Evolutionary conservation across 2,113 vertebrate species (phyloP).

Genomic region (Dasyornis broadbenti): DNA sequence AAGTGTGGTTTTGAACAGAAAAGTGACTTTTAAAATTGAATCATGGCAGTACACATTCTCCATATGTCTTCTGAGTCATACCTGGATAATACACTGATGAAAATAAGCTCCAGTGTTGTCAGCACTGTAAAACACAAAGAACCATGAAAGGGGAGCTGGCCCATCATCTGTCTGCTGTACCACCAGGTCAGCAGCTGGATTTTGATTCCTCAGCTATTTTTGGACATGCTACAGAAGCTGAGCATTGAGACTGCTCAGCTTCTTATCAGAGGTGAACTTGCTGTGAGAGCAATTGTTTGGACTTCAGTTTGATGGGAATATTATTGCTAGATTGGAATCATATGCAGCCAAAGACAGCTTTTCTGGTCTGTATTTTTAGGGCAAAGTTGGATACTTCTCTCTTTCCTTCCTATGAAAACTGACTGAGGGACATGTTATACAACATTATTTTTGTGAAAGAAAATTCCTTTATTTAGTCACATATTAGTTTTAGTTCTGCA

Average conservation of each 20-base stretch:
- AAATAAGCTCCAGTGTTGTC: conserved; percentile 25
- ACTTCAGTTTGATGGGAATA: not conserved
- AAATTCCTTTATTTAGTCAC: not conserved
- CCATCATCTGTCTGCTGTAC: not conserved
- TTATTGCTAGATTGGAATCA: not conserved
- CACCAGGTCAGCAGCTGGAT: not conserved
- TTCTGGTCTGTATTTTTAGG: not conserved
- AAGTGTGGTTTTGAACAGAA: conserved; percentile 27
- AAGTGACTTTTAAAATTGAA: conserved; percentile 45
- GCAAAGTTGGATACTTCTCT: not conserved
- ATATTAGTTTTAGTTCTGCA: not conserved
- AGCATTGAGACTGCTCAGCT: not conserved
- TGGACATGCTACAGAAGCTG: not conserved
- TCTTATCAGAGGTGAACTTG: not conserved
- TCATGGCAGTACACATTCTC: not conserved
- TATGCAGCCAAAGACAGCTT: not conserved
- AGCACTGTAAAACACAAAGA: not conserved
- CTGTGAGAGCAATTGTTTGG: not conserved
- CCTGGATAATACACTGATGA: conserved; percentile 20
- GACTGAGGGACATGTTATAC: not conserved
- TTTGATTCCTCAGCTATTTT: conserved; percentile 28
- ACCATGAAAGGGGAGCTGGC: not conserved
- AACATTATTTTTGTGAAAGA: not conserved
- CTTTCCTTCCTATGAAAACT: not conserved
- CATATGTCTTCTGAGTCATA: conserved; percentile 63